These are phyloP conservation scores for Apomyelois bistriatella DNA, from an alignment of 2,888 invertebrate species.

Conservation along the genomic window DNA sequence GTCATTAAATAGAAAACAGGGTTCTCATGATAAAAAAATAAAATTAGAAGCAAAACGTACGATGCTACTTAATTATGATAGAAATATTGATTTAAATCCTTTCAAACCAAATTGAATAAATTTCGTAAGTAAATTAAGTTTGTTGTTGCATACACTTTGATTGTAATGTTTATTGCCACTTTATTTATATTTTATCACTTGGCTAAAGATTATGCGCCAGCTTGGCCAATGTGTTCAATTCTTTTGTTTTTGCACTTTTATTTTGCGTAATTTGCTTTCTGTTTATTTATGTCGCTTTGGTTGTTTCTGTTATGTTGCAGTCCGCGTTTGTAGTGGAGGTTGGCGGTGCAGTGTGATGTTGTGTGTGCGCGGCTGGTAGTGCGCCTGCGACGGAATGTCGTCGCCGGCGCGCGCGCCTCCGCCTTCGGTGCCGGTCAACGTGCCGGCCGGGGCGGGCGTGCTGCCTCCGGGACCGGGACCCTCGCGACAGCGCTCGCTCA, in stretches of 20 bases:
- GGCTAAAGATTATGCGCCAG: background rate
- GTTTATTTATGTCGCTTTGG: constrained; percentile 71
- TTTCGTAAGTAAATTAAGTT: background rate
- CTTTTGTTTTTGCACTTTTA: constrained; percentile 34
- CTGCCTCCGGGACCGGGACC: constrained; percentile 78
- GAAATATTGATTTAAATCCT: too few species aligned
- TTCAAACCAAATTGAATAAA: background rate
- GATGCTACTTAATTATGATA: too few species aligned
- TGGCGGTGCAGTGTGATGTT: constrained; percentile 57
- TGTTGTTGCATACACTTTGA: background rate
- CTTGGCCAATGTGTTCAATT: constrained; percentile 12
- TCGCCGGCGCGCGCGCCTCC: constrained; percentile 65
- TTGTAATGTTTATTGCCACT: background rate
- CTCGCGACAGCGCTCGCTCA: constrained; percentile 86
- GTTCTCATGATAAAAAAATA: too few species aligned
- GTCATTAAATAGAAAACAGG: too few species aligned
- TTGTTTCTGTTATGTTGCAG: constrained; percentile 73
- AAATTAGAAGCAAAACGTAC: too few species aligned
- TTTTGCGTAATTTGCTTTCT: constrained; percentile 50
- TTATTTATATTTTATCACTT: background rate
- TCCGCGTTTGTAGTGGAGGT: constrained; percentile 64
- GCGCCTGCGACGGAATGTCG: constrained; percentile 51
- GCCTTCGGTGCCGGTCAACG: constrained; percentile 33
- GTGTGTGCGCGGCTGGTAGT: constrained; percentile 44
- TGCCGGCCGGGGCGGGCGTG: constrained; percentile 67